phyloP scores from a whole-genome alignment of 2,113 vertebrate genomes.

The Anser brachyrhynchus region DNA sequence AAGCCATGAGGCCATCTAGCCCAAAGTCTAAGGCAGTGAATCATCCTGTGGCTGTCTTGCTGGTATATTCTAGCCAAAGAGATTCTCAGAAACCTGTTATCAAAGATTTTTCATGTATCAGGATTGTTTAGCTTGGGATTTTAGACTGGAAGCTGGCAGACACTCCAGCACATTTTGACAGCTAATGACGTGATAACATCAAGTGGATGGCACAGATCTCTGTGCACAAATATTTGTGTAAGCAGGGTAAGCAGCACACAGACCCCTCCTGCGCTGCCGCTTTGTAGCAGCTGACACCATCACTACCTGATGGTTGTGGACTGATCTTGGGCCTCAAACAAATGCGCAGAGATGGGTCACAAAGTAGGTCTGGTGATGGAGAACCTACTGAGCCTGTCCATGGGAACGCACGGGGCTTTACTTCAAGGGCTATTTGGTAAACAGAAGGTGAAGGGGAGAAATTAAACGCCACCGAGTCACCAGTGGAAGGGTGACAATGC shows the following conservation, averaged over 20 bases:
- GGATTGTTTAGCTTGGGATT: background rate
- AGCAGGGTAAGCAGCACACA: background rate
- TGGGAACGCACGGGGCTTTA: background rate
- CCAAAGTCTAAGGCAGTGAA: background rate
- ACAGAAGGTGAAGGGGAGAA: background rate
- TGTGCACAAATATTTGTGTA: background rate
- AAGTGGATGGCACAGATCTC: background rate
- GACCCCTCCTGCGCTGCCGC: background rate
- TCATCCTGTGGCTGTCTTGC: background rate
- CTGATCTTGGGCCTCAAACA: background rate
- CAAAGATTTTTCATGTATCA: background rate
- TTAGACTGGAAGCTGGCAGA: background rate
- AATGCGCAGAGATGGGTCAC: background rate
- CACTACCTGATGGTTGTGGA: background rate
- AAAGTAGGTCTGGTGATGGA: background rate
- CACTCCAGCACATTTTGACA: background rate
- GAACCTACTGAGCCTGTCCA: background rate
- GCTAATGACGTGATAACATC: background rate
- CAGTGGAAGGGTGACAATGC: slow-evolving; percentile 34
- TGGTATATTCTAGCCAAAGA: background rate
- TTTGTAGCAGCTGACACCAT: background rate
- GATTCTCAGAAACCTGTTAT: background rate
- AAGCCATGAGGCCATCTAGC: background rate
- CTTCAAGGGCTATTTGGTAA: background rate
- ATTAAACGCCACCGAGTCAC: background rate